Base-by-base conservation (phyloP, 2,888 invertebrate genomes). In the Drosophila yooni region DNA sequence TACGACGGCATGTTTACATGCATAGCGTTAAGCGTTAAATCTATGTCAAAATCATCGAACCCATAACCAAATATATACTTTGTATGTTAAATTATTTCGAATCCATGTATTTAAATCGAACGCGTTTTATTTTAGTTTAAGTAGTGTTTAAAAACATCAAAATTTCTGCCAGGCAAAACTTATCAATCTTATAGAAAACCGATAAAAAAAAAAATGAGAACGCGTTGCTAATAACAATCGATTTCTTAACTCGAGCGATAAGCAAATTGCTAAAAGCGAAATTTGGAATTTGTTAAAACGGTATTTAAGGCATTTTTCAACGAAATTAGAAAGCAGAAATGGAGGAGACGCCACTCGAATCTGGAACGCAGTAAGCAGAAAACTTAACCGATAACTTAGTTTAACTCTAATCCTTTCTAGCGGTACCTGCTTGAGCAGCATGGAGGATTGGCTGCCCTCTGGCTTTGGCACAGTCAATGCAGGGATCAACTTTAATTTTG, bases 1-100 rank as follows among this genome's bases (percentile, higher is more conserved):
- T 89, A 0, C 63, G 82, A 21, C 80, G 88, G 0, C 85, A 85
- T 62, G 88, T 89, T 10, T 82, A 84, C 34, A 85, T 87, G 72
- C 85, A 85, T 46, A 89, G 87, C 27, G 81, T 74, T 18, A 89
- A 89, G 56, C 71, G 78, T 31, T 85, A 81, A 59, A 33, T 6
- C 15, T 21, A 25, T 15, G 10, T 15, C 33, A 1, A 34, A 27
- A 21, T 11, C 11, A 13, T 11, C 18, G 6, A 50, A 40, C 27
- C 18, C 38, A 33, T 34, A 33, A 34, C 51, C 56, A 54, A 70
- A 61, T 46, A 53, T 40, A 48, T 58, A 25, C 36, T 46, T 62
- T 43, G n/a, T 58, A 33, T 67, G 27, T 8, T 46, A 13, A 33
- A 21, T 25, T 25, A 36, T 18, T n/a, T 13, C 5, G 3, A 36